Evolutionary conservation across 1,140 invertebrate species (phyloP).

Genomic region (Nasonia longicornis): DNA sequence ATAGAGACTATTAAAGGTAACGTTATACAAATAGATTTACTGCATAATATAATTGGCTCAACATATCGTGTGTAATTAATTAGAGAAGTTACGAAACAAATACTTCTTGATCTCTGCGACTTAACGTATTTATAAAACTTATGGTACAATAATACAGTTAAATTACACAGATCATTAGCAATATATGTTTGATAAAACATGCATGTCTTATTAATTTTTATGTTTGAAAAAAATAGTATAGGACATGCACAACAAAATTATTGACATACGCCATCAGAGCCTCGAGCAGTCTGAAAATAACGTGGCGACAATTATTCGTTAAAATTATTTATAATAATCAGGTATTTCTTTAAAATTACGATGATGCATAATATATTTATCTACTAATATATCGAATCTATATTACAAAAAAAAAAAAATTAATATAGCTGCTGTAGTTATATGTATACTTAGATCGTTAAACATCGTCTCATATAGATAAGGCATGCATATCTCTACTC

Average conservation of each 20-base stretch:
- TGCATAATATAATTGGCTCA: background rate
- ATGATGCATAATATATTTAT: background rate
- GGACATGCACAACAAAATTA: slow-evolving; percentile 51
- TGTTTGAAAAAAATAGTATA: background rate
- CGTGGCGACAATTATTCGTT: slow-evolving; percentile 27
- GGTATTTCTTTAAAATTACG: background rate
- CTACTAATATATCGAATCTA: background rate
- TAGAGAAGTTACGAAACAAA: background rate
- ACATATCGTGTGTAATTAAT: background rate
- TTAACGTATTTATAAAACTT: slow-evolving; percentile 2
- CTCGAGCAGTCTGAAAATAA: slow-evolving; percentile 67
- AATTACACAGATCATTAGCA: slow-evolving; percentile 42
- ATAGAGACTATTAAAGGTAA: background rate
- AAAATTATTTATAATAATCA: background rate
- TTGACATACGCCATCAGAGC: slow-evolving; percentile 68
- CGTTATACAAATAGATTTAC: background rate
- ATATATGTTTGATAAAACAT: slow-evolving; percentile 5
- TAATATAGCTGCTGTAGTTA: background rate
- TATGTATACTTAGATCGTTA: background rate
- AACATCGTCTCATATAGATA: background rate
- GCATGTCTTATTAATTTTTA: slow-evolving; percentile 16
- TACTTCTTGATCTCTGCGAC: background rate
- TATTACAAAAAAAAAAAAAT: background rate
- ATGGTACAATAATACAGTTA: slow-evolving; percentile 31
- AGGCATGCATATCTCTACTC: slow-evolving; percentile 15